These are phyloP conservation scores for Odontomachus brunneus DNA, from an alignment of 1,140 invertebrate species.

Conservation along the genomic window DNA sequence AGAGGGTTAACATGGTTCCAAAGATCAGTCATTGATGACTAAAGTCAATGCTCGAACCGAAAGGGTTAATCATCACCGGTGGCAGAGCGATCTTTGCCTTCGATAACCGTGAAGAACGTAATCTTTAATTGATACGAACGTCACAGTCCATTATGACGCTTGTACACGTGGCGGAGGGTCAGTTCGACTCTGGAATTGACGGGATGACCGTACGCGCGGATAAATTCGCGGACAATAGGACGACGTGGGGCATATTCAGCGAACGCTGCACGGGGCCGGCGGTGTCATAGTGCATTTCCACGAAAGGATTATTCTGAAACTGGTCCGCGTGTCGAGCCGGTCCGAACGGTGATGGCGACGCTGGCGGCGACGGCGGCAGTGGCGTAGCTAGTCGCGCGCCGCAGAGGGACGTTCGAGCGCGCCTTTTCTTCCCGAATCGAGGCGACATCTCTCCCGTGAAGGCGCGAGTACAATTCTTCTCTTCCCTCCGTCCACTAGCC, in stretches of 20 bases:
- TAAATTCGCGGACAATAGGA: conserved; percentile 16
- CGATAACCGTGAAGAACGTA: too few relatives aligned
- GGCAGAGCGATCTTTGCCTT: too few relatives aligned
- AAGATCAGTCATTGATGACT: too few relatives aligned
- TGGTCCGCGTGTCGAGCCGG: conserved; percentile 58
- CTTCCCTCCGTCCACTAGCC: neutral
- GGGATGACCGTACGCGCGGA: neutral
- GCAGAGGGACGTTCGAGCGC: too few relatives aligned
- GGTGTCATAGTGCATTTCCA: conserved; percentile 62
- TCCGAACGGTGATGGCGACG: conserved; percentile 37
- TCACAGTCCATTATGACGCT: too few relatives aligned
- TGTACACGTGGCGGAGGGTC: neutral
- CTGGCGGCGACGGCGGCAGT: neutral
- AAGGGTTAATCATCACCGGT: too few relatives aligned
- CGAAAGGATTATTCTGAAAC: conserved; percentile 72
- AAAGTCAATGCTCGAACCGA: too few relatives aligned
- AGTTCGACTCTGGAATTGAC: neutral
- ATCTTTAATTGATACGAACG: too few relatives aligned
- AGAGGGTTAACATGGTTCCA: too few relatives aligned
- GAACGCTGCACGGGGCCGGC: conserved; percentile 1
- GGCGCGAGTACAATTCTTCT: too few relatives aligned
- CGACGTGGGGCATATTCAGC: conserved; percentile 16
- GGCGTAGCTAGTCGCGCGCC: conserved; percentile 17
- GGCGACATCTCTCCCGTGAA: too few relatives aligned
- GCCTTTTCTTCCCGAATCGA: too few relatives aligned